phyloP scores from a whole-genome alignment of 1,140 invertebrate genomes.

The Camponotus pennsylvanicus region DNA sequence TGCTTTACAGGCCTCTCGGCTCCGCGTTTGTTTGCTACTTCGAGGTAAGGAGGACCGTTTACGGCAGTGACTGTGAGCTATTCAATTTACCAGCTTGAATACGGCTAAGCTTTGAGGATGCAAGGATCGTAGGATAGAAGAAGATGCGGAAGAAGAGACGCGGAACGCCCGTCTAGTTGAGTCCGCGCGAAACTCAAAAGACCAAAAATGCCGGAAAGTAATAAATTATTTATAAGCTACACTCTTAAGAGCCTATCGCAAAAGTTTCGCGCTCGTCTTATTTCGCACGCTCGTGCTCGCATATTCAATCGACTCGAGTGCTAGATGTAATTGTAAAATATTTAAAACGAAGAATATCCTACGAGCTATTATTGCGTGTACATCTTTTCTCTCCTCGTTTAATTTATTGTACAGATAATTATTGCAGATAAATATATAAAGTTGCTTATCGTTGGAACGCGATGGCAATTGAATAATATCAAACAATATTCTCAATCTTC shows the following conservation, averaged over 20 bases:
- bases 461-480: not conserved
- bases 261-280: conserved; percentile 23
- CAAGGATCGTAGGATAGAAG: not conserved
- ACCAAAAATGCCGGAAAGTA: conserved; percentile 38
- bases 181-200: conserved; percentile 40
- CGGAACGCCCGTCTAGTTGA: conserved; percentile 16
- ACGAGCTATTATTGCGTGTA: not conserved
- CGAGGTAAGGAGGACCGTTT: conserved; percentile 64
- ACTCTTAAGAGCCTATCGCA: conserved; percentile 18
- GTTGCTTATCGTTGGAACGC: not conserved
- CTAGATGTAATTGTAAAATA: conserved; percentile 36
- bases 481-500: not conserved
- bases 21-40: conserved; percentile 55
- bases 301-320: conserved; percentile 34
- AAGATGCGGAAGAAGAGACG: not conserved
- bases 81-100: conserved; percentile 52
- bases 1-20: conserved; percentile 71
- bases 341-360: not conserved
- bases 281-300: not conserved
- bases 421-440: not conserved
- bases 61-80: conserved; percentile 51
- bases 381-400: not conserved
- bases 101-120: conserved; percentile 24
- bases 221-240: conserved; percentile 56
- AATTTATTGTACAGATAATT: not conserved